Conservation (phyloP, 2,113 vertebrate genomes). For the Solenodon paradoxus region DNA sequence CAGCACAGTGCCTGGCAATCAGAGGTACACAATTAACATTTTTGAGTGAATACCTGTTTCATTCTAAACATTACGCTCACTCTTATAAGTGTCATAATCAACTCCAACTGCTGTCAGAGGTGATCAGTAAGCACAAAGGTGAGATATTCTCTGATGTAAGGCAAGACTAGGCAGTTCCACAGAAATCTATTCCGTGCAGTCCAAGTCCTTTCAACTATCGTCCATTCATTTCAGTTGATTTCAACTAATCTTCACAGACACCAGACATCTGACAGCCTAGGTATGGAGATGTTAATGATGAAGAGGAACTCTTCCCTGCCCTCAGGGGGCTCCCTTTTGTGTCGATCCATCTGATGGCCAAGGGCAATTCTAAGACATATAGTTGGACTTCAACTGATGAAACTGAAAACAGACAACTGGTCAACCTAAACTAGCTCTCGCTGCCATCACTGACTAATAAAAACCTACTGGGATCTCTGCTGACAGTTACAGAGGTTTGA, state of each 20-base stretch:
- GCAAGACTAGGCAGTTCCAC: slow-evolving; percentile 42
- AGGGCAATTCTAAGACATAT: neutral
- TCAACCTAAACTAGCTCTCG: neutral
- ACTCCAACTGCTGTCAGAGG: slow-evolving; percentile 33
- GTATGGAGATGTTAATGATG: neutral
- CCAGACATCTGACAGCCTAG: slow-evolving; percentile 7
- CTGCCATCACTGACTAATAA: neutral
- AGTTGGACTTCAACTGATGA: neutral
- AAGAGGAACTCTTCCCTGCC: neutral
- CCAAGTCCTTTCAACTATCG: slow-evolving; percentile 48
- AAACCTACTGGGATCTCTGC: no score
- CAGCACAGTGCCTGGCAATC: neutral
- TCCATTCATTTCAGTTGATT: slow-evolving; percentile 67
- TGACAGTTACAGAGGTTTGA: neutral
- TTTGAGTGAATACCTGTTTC: neutral
- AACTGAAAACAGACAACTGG: neutral
- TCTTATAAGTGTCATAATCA: no score
- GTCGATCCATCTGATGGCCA: neutral
- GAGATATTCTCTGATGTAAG: slow-evolving; percentile 34
- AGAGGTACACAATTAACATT: neutral
- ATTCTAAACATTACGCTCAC: neutral
- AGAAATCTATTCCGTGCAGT: slow-evolving; percentile 40
- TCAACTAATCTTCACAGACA: slow-evolving; percentile 40
- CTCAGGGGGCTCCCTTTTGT: neutral
- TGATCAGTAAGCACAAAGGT: slow-evolving; percentile 61